A percentile compares a stretch with the other conserved stretches of the same genome.
Evolutionary conservation across 2,888 invertebrate genomes (phyloP).

Genomic region (Drosophila engyochracea): DNA sequence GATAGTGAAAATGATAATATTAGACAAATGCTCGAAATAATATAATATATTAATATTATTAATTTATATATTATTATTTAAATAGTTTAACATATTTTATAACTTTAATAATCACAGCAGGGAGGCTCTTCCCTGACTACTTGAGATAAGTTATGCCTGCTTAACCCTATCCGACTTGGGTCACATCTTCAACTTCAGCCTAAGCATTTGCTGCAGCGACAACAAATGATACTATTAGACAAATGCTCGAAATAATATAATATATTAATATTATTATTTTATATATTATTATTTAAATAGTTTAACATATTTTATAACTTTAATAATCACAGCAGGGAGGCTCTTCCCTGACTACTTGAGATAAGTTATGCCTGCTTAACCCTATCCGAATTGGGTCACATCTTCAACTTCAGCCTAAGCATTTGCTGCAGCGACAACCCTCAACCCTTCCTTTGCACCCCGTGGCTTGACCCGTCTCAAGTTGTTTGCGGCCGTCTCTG

Average conservation of each 20-base stretch:
- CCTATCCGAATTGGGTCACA: slow-evolving; percentile 55
- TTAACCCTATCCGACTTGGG: slow-evolving; percentile 49
- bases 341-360: slow-evolving; percentile 16
- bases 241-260: not conserved
- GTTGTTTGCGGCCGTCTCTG: slow-evolving; percentile 29
- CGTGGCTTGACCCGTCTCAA: slow-evolving; percentile 52
- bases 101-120: not conserved
- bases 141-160: slow-evolving; percentile 22
- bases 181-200: slow-evolving; percentile 46
- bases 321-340: not conserved
- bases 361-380: slow-evolving; percentile 29
- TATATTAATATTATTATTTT: not conserved
- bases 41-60: not conserved
- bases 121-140: slow-evolving; percentile 3
- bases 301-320: not conserved
- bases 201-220: slow-evolving; percentile 2
- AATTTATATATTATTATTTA: not conserved
- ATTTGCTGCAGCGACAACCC: slow-evolving; percentile 3
- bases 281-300: slow-evolving; percentile 10
- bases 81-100: slow-evolving; percentile 1
- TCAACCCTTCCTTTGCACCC: slow-evolving; percentile 3
- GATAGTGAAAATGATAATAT: not conserved
- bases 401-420: slow-evolving; percentile 25
- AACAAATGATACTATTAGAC: not conserved
- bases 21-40: not conserved